phyloP scores from a whole-genome alignment of 2,888 invertebrate species.

The Amiota communis region DNA sequence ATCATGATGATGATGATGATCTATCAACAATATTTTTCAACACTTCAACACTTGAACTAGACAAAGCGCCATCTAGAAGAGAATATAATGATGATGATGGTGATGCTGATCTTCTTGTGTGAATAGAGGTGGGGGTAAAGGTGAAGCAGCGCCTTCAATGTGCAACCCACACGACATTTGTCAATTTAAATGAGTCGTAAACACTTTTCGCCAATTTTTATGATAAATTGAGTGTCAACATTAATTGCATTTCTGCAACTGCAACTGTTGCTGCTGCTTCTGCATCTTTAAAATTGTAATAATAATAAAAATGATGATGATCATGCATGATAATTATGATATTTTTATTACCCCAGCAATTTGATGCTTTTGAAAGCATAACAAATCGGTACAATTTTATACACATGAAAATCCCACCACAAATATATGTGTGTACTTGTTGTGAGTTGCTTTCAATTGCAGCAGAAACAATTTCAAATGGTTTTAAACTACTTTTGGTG shows the following conservation, averaged over 20 bases:
- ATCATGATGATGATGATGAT: too few relatives aligned
- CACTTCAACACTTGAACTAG: neutral
- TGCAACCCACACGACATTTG: slow-evolving; percentile 63
- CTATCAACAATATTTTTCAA: neutral
- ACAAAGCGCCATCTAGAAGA: slow-evolving; percentile 9
- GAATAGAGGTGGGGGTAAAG: neutral
- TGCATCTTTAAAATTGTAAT: neutral
- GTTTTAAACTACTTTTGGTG: neutral
- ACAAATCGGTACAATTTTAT: slow-evolving; percentile 27
- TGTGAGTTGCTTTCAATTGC: neutral
- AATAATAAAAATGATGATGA: slow-evolving; percentile 31
- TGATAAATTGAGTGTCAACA: slow-evolving; percentile 65
- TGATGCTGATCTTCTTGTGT: neutral
- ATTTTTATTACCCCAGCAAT: slow-evolving; percentile 52
- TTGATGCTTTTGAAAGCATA: slow-evolving; percentile 47
- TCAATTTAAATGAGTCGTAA: slow-evolving; percentile 64
- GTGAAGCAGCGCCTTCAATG: slow-evolving; percentile 1
- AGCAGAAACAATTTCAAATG: neutral
- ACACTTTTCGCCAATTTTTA: slow-evolving; percentile 63
- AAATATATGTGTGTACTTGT: too few relatives aligned
- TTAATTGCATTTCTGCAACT: slow-evolving; percentile 60
- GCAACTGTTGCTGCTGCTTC: neutral
- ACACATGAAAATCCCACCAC: neutral
- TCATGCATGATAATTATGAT: slow-evolving; percentile 32
- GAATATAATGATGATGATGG: too few relatives aligned